Evolutionary conservation across 2,888 invertebrate genomes (phyloP).

Genomic region (Hartigia nigra): DNA sequence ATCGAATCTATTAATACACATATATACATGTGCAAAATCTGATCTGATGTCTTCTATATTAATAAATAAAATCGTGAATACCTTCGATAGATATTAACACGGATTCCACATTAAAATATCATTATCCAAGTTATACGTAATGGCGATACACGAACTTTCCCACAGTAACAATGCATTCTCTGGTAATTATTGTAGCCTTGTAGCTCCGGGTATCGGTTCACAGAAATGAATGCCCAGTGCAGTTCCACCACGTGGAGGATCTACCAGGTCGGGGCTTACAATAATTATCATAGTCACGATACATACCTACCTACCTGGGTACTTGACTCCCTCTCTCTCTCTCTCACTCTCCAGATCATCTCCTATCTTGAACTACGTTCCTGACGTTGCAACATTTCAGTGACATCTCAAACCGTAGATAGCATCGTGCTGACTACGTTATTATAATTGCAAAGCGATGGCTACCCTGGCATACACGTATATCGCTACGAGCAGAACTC

Average conservation of each 20-base stretch:
- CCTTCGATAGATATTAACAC: background rate
- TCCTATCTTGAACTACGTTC: background rate
- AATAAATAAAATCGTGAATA: background rate
- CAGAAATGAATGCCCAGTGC: slow-evolving; percentile 3
- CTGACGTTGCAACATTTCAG: slow-evolving; percentile 36
- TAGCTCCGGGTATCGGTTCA: slow-evolving; percentile 15
- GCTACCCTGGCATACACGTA: slow-evolving; percentile 14
- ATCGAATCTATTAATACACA: background rate
- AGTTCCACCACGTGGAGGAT: background rate
- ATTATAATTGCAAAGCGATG: slow-evolving; percentile 44
- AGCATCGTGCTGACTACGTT: slow-evolving; percentile 40
- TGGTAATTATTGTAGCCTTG: slow-evolving; percentile 17
- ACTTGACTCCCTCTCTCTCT: slow-evolving; percentile 2
- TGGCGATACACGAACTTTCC: slow-evolving; percentile 10
- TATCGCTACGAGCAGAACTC: slow-evolving; percentile 23
- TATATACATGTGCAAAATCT: background rate
- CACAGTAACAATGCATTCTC: slow-evolving; percentile 21
- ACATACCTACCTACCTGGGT: slow-evolving; percentile 4
- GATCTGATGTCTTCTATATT: no score
- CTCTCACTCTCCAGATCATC: slow-evolving; percentile 1
- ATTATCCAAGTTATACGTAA: slow-evolving; percentile 5
- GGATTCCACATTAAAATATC: slow-evolving; percentile 13
- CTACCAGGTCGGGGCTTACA: background rate
- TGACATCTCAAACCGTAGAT: slow-evolving; percentile 35
- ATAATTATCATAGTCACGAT: background rate